Conservation (phyloP, 1,140 invertebrate genomes). For the Leguminivora glycinivorella region DNA sequence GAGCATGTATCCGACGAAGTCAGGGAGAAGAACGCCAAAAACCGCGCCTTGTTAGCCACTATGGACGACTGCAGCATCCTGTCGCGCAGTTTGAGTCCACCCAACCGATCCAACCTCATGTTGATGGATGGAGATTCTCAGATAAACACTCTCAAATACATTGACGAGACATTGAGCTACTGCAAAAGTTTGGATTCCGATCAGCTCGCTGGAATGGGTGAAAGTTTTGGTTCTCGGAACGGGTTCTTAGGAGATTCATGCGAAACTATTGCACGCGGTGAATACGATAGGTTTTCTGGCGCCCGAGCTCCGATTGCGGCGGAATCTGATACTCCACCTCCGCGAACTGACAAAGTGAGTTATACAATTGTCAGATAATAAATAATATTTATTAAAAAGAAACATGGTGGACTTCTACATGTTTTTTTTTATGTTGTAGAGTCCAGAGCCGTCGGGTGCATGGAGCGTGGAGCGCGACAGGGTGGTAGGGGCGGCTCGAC, state of each 20-base stretch:
- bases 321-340: conserved; percentile 68
- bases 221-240: conserved; percentile 76
- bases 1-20: conserved; percentile 62
- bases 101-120: conserved; percentile 67
- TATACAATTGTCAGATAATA: not conserved
- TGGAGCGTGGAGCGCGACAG: conserved; percentile 76
- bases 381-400: too few species aligned
- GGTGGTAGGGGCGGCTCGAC: conserved; percentile 56
- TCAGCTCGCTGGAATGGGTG: conserved; percentile 71
- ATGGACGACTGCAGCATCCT: conserved; percentile 77
- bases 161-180: conserved; percentile 79
- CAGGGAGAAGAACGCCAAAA: conserved; percentile 65
- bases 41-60: conserved; percentile 70
- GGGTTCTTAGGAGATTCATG: conserved; percentile 72
- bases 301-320: conserved; percentile 44
- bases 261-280: conserved; percentile 70
- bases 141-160: conserved; percentile 81
- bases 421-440: conserved; percentile 39
- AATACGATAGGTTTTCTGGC: conserved; percentile 58
- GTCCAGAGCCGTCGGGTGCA: conserved; percentile 50
- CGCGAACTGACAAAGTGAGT: conserved; percentile 57
- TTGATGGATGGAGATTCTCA: conserved; percentile 81
- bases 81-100: conserved; percentile 73
- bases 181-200: conserved; percentile 76
- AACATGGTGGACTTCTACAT: not conserved